These are phyloP conservation scores for Brachypodius melanocephalos DNA, from an alignment of 2,113 vertebrate genomes.

Conservation along the genomic window DNA sequence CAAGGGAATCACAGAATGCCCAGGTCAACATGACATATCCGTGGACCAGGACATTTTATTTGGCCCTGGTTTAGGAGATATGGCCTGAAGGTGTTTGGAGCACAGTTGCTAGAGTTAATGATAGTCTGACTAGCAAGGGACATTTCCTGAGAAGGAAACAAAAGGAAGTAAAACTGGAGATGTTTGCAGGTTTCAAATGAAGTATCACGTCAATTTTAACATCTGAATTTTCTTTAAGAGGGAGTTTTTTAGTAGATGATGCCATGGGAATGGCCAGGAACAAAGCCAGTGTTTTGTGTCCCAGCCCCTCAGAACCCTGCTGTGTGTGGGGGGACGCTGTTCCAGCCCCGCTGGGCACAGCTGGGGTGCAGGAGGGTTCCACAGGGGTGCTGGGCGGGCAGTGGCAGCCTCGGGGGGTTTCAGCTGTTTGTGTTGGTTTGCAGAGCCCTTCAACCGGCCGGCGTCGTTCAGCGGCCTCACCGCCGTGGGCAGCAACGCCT, in stretches of 20 bases:
- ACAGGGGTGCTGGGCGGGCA: accelerated
- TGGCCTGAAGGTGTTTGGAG: neutral
- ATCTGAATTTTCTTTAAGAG: neutral
- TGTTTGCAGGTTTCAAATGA: neutral
- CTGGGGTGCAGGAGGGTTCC: neutral
- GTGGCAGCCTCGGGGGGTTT: neutral
- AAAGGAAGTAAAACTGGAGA: neutral
- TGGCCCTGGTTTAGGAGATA: neutral
- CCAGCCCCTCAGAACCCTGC: neutral
- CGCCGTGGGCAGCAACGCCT: constrained; percentile 90
- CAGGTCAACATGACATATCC: neutral
- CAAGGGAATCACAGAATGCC: neutral
- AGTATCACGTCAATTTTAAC: neutral
- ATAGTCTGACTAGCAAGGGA: neutral
- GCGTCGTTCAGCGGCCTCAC: constrained; percentile 89
- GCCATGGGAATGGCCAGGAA: neutral
- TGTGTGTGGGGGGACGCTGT: neutral
- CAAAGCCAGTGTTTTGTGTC: neutral
- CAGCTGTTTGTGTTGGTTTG: constrained; percentile 20
- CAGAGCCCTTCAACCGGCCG: constrained; percentile 91
- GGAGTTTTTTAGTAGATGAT: neutral
- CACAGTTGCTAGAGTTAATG: neutral
- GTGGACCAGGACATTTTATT: neutral
- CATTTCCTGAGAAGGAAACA: neutral
- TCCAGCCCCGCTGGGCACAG: neutral